Evolutionary conservation across 37 sponge, comb jelly and placozoan genomes (phyloP).

Genomic region (Lycopodina hypogea): DNA sequence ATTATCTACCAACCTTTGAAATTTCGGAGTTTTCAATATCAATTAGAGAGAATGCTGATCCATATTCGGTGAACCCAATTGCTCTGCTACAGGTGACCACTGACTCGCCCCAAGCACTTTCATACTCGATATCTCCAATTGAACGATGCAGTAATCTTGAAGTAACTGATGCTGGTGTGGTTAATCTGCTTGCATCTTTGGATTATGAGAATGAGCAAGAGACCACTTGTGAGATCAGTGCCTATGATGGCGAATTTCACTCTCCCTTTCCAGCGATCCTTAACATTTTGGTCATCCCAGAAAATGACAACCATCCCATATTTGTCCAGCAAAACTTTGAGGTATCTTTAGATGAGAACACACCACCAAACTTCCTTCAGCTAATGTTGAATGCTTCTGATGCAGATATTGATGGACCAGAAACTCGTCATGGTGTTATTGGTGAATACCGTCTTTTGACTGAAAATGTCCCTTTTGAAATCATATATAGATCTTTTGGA

Average conservation of each 20-base stretch:
- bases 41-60: constrained; percentile 43
- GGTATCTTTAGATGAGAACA: constrained; percentile 36
- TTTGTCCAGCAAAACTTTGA: constrained; percentile 8
- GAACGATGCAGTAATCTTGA: constrained; percentile 6
- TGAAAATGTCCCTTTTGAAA: constrained; percentile 36
- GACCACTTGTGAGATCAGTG: constrained; percentile 13
- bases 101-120: neutral
- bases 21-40: constrained; percentile 13
- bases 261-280: constrained; percentile 32
- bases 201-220: constrained; percentile 41
- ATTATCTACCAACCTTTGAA: constrained; percentile 34
- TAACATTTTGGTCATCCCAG: constrained; percentile 25
- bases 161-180: constrained; percentile 10
- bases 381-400: constrained; percentile 19
- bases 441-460: constrained; percentile 22
- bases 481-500: neutral
- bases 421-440: constrained; percentile 21
- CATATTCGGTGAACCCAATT: constrained; percentile 17
- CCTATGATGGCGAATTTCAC: constrained; percentile 38
- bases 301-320: constrained; percentile 52
- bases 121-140: neutral
- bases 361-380: constrained; percentile 7
- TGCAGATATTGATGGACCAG: constrained; percentile 27
- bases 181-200: constrained; percentile 8
- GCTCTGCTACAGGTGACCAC: constrained; percentile 14